Conservation (phyloP, 37 sponge, comb jelly and placozoan genomes). For the Ephydatia muelleri region DNA sequence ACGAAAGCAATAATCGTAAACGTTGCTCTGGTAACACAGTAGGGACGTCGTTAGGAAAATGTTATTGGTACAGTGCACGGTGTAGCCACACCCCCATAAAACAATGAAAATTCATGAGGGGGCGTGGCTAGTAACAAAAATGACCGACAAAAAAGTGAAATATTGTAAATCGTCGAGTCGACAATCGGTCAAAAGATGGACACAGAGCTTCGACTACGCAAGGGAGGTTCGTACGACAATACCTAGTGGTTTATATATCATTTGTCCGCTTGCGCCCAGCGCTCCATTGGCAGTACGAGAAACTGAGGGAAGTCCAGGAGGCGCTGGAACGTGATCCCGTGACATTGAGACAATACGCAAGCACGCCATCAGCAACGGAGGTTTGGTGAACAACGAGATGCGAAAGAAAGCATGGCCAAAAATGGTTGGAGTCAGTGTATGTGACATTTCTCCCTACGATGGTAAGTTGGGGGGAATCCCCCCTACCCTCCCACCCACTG, state of each 20-base stretch:
- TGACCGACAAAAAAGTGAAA: background rate
- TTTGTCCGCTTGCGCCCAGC: background rate
- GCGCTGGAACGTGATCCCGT: slow-evolving; percentile 70
- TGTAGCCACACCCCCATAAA: background rate
- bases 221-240: background rate
- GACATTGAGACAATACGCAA: slow-evolving; percentile 48
- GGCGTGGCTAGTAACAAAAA: background rate
- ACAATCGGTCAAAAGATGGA: background rate
- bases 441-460: slow-evolving; percentile 37
- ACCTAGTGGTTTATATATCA: background rate
- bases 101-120: no score
- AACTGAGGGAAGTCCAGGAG: slow-evolving; percentile 24
- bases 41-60: no score
- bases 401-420: slow-evolving; percentile 79
- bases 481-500: no score
- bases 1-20: background rate
- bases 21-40: background rate
- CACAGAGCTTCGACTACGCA: background rate
- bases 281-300: slow-evolving; percentile 57
- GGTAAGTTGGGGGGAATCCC: slow-evolving; percentile 14
- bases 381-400: slow-evolving; percentile 39
- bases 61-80: background rate
- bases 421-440: slow-evolving; percentile 69
- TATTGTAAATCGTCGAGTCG: background rate
- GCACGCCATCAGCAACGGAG: slow-evolving; percentile 47